phyloP scores from a whole-genome alignment of 2,113 vertebrate genomes.

The Macaca nemestrina region DNA sequence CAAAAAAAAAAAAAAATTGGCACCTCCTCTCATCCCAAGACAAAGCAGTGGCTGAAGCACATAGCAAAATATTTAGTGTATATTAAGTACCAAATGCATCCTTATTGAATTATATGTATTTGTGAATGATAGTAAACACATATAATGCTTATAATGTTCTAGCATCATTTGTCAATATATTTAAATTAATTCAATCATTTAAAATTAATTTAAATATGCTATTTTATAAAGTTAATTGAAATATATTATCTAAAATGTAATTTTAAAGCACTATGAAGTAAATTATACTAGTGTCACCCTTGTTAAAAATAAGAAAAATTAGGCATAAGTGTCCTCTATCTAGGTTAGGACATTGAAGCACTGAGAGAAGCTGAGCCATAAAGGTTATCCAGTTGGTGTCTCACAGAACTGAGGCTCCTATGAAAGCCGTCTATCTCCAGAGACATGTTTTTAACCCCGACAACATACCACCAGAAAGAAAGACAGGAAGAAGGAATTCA shows the following conservation, averaged over 20 bases:
- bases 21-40: not conserved
- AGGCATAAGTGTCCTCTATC: not conserved
- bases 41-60: not conserved
- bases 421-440: not conserved
- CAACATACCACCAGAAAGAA: not conserved
- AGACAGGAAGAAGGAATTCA: not conserved
- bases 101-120: not conserved
- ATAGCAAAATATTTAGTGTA: not conserved
- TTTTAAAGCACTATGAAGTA: not conserved
- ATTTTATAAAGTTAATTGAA: too few species aligned
- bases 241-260: not conserved
- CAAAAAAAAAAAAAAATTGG: not conserved
- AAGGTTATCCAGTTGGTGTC: not conserved
- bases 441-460: not conserved
- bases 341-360: not conserved
- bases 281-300: not conserved
- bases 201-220: too few species aligned
- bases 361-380: not conserved
- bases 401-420: not conserved
- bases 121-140: not conserved
- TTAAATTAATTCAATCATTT: not conserved
- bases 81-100: not conserved
- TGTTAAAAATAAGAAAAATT: not conserved
- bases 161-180: not conserved
- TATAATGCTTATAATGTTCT: not conserved